Base-by-base conservation (phyloP, 2,113 vertebrate genomes). In the Forbesichthys agassizii region DNA sequence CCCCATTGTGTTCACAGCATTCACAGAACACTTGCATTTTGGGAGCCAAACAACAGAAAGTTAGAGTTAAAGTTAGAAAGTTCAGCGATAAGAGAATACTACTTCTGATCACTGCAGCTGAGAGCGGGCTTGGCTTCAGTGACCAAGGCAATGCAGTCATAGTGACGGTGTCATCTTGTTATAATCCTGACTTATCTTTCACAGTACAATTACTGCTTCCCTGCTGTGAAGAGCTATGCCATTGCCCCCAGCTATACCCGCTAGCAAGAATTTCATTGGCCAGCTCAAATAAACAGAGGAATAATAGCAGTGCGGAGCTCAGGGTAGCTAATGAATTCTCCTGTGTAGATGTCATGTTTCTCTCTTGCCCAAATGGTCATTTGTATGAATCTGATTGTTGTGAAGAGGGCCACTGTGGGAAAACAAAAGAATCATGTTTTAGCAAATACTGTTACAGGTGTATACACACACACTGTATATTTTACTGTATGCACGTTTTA, bases 241-340 rank as follows among this genome's bases (percentile, higher is more conserved):
- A 57, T 56, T 16, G 78, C 82, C 81, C 66, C 42, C 57, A 66
- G 79, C 73, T 27, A 27, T 27, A 11, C 82, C 69, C 71, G 69
- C 74, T 2, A 69, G 68, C 58, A 66, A 59, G 68, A 55, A 58
- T 74, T 63, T 73, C 67, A 79, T 71, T 66, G 79, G 65, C 56
- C 33, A 16, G 48, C 57, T 92, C 87, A 91, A 59, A 94, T 83
- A 83, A 90, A 72, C 69, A 92, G 90, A 60, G 89, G 88, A 90
- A 91, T 77, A 79, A 92, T 88, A 66, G 90, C 73, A 77, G 82
- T 81, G 88, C 87, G 83, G 48, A 92, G 75, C 64, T 81, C 86
- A 54, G 91, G 92, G 81, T 95, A 93, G 81, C 93, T 91, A 85
- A 92, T 90, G 81, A 94, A 95, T 86, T 94, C 92, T 89, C 90